Percentiles rank a stretch among this genome's conserved stretches.
Evolutionary conservation across 1,140 invertebrate genomes (phyloP).

Genomic region (Limonius californicus): DNA sequence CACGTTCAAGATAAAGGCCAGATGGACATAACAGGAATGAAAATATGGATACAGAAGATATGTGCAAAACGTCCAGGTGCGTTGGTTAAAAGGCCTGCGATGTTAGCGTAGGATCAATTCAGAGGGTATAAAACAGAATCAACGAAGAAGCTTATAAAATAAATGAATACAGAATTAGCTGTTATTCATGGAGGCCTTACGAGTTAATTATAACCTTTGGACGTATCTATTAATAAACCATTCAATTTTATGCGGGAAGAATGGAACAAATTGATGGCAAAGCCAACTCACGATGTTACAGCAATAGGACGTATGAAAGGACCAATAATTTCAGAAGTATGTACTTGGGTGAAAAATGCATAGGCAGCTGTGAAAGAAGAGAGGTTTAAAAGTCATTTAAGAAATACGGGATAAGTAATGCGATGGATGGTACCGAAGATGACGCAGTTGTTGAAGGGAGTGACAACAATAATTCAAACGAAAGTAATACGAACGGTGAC

Average conservation of each 20-base stretch:
- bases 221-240: neutral
- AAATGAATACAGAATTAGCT: conserved; percentile 2
- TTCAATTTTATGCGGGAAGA: conserved; percentile 4
- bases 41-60: too few species aligned
- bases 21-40: neutral
- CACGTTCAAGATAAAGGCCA: neutral
- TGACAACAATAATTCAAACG: neutral
- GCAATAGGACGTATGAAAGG: conserved; percentile 1
- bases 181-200: neutral
- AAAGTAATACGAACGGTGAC: neutral
- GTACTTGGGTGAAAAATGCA: neutral
- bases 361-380: neutral
- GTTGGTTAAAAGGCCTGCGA: neutral
- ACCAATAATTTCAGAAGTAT: neutral
- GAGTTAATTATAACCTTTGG: neutral
- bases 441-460: neutral
- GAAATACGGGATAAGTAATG: neutral
- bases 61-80: neutral
- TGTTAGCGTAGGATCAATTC: neutral
- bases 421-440: too few species aligned
- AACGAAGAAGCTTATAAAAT: conserved; percentile 2
- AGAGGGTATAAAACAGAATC: conserved; percentile 3
- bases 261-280: neutral
- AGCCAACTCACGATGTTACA: neutral
- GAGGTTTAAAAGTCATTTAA: neutral